Conservation (phyloP, 2,888 invertebrate species). For the Mayetiola destructor region DNA sequence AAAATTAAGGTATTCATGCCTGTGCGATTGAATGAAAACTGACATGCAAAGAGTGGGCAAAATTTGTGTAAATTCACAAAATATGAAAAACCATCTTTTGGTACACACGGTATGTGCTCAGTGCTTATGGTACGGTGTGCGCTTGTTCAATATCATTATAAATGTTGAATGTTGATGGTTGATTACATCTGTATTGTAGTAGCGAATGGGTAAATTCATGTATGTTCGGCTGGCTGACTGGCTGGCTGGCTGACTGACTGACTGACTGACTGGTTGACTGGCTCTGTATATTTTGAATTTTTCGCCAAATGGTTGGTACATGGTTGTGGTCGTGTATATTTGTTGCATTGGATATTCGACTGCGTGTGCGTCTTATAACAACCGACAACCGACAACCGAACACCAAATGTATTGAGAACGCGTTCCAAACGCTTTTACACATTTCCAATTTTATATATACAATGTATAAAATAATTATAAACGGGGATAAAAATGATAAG, state of each 20-base stretch:
- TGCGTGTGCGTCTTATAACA: too few species aligned
- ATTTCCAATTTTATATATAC: conserved; percentile 10
- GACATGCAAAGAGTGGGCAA: too few species aligned
- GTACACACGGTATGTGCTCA: too few species aligned
- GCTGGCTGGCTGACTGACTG: neutral
- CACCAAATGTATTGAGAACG: neutral
- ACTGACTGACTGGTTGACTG: neutral
- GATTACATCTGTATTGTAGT: too few species aligned
- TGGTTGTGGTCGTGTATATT: neutral
- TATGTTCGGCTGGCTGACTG: neutral
- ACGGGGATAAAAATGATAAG: conserved; percentile 14
- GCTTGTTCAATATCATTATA: conserved; percentile 1
- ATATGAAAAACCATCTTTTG: too few species aligned
- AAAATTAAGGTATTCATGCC: too few species aligned
- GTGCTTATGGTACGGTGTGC: too few species aligned
- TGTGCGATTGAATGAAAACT: too few species aligned
- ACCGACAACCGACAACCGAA: neutral
- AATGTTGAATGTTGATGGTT: conserved; percentile 2
- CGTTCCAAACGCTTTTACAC: conserved; percentile 8
- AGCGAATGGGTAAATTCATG: neutral
- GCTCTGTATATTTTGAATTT: neutral
- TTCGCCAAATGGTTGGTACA: too few species aligned
- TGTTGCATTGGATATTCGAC: too few species aligned
- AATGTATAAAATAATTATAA: conserved; percentile 10
- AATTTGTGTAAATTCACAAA: too few species aligned